Base-by-base conservation (phyloP, 2,113 vertebrate genomes). In the Oncorhynchus mykiss region DNA sequence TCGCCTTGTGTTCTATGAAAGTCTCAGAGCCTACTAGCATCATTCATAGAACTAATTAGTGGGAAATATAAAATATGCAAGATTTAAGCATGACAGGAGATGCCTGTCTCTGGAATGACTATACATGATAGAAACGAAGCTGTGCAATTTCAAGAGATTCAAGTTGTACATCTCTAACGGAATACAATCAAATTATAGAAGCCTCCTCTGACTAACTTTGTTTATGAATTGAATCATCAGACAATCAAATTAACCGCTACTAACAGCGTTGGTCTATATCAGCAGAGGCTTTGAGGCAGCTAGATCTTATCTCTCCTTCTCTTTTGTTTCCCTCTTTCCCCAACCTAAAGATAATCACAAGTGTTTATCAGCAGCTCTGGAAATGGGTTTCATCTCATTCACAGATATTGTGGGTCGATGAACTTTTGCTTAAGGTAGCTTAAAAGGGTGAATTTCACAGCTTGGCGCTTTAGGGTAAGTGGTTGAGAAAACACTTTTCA, bases 311-410 rank as follows among this genome's bases (percentile, higher is more conserved):
- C 54, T 51, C 13, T 82, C 69, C 72, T 25, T 59, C 16, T 65
- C 34, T 54, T 64, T 69, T 27, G 69, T 25, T 16, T 71, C 64
- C 39, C 29, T 68, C 22, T 81, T 79, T 72, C 39, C 65, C 65
- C 72, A 66, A 66, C 27, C 66, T 16, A 22, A 82, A 78, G 49
- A 67, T 72, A 75, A 82, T 81, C 77, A 66, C 12, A 74, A 64
- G 67, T 80, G 67, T 80, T 80, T 75, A 79, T 80, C 62, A 64
- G 54, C 34, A 54, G 71, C 67, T 74, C 64, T 48, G 74, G 18
- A 80, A 85, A 82, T 78, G 51, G 67, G 8, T 75, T 81, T 77
- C 34, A 72, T 75, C 72, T 59, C 70, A 49, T 69, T 67, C 20
- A 29, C 71, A 79, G 73, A 81, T 79, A 60, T 20, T 48, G 59